Evolutionary conservation across 2,113 vertebrate species (phyloP), one percentile per base, ranked within the genome.

Genomic region (Centropristis striata): DNA sequence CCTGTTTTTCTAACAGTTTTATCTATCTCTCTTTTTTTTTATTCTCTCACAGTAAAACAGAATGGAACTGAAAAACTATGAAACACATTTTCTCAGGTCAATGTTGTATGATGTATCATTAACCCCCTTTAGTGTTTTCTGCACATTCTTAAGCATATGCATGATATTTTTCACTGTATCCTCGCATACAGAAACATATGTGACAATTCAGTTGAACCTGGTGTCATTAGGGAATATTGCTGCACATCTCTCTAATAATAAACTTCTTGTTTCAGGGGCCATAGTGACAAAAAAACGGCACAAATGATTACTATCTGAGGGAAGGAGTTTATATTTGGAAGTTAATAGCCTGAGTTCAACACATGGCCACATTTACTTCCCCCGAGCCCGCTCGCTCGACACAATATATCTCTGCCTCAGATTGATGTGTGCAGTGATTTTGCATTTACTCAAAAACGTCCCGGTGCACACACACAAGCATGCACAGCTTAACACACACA

Each of bases 321-420:
- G 55, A 84, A 80, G 71, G 74, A 86, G 84, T 87, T 91, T 86
- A 86, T 83, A 78, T 90, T 88, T 83, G 59, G 63, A 86, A 90
- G 77, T 67, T 90, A 90, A 93, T 88, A 90, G 88, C 85, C 86
- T 82, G 74, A 83, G 86, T 88, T 90, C 86, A 92, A 89, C 71
- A 84, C 72, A 71, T 73, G 80, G 65, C 44, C 66, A 74, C 78
- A 60, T 82, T 74, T 54, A 66, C 84, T 78, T 57, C 75, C 67
- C 51, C 49, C 41, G 47, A 74, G 72, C 59, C 21, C 27, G 58
- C 39, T 78, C 21, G 10, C 78, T 78, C 36, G 2, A 79, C 32
- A 13, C 73, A 69, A 59, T 78, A 68, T 90, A 89, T 85, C 79
- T 83, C 67, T 79, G 55, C 54, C 36, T 83, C 21, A 36, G 80